Base-by-base conservation (phyloP, 2,113 vertebrate species). In the Etheostoma cragini region DNA sequence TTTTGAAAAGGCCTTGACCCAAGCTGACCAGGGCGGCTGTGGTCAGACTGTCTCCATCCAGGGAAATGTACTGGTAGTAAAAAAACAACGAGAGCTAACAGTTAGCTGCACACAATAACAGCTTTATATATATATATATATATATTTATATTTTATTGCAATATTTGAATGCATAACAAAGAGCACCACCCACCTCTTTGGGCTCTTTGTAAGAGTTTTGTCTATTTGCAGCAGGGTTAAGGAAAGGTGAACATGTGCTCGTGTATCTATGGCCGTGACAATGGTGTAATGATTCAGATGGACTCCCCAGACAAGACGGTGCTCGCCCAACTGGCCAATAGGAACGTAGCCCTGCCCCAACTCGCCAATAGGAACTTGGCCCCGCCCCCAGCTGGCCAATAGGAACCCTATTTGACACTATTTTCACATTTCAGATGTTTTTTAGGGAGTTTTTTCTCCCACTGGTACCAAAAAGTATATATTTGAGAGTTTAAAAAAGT, bases 21-120 rank as follows among this genome's bases (percentile, higher is more conserved):
- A 69, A 30, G 30, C 17, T 69, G 66, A 69, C 66, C 49, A 69
- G 66, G 22, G 53, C 66, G 22, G 50, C 66, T 38, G 66, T 69
- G 13, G 66, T 69, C 30, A 69, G 49, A 54, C 50, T 69, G 30
- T 69, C 22, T 21, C 66, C 66, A 16, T 69, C 66, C 19, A 69
- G 66, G 66, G 21, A 1, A 54, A 54, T 22, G 50, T 38, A 69
- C 66, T 69, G 33, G 13, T 68, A 33, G 47, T 3, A 52, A 35
- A 65, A 65, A 45, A 19, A 13, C 22, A 47, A 33, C 24, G 21
- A 13, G 16, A 33, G 3, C 47, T 21, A 19, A 19, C 26, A 58
- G 16, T 60, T 11, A 61, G 58, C 17, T 6, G 58, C 35, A 61
- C 47, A 52, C 17, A 33, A 2, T 30, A 19, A 30, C 22, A 13